phyloP scores from a whole-genome alignment of 2,797 vertebrate species.

The Babyrousa celebensis region DNA sequence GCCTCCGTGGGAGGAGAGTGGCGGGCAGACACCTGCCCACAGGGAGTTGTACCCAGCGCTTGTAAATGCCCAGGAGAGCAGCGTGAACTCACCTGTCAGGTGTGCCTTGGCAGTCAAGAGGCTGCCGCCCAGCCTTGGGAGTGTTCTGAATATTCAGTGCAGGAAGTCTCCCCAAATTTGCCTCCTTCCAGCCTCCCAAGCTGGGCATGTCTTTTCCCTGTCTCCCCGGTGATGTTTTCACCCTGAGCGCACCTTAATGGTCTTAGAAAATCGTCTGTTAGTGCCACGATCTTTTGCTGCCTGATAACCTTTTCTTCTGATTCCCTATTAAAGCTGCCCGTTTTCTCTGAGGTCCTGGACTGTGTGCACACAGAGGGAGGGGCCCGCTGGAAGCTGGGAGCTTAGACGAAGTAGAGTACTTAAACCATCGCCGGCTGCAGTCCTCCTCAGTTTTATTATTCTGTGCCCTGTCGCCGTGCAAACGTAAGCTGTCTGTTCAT shows the following conservation, averaged over 20 bases:
- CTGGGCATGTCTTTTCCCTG: not conserved
- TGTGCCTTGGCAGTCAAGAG: not conserved
- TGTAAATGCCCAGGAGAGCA: not conserved
- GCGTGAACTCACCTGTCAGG: not conserved
- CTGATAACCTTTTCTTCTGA: not conserved
- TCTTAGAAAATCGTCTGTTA: not conserved
- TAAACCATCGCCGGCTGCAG: not conserved
- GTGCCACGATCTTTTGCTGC: not conserved
- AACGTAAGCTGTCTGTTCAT: not conserved
- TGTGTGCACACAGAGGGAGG: not conserved
- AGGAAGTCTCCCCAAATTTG: not conserved
- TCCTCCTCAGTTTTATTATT: not conserved
- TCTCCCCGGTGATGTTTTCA: not conserved
- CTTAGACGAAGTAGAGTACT: not conserved
- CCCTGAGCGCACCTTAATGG: no score
- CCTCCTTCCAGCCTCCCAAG: not conserved
- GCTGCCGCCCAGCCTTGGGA: not conserved
- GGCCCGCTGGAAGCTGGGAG: not conserved
- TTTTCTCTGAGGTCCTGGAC: not conserved
- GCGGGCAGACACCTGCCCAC: not conserved
- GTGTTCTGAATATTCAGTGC: rapidly evolving
- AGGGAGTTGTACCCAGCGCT: not conserved
- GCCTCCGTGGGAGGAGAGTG: not conserved
- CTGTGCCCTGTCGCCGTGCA: not conserved
- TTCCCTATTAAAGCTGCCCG: rapidly evolving